Evolutionary conservation across 2,888 invertebrate genomes (phyloP).

Genomic region (Pristionchus arcanus): DNA sequence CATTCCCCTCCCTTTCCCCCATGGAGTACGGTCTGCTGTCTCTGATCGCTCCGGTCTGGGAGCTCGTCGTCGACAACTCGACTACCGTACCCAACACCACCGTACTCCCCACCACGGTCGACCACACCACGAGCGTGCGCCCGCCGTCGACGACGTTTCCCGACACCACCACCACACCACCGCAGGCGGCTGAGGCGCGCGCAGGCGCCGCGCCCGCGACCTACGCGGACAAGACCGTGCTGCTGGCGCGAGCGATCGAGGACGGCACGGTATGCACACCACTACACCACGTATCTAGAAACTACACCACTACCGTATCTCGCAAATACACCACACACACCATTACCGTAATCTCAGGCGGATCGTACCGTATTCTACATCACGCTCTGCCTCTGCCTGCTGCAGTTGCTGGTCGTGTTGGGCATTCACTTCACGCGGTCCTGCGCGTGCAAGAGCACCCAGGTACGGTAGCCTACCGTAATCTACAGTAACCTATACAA

Average conservation of each 20-base stretch:
- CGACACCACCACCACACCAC: background rate
- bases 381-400: background rate
- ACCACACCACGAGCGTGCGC: background rate
- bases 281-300: background rate
- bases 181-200: background rate
- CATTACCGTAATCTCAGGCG: too few relatives aligned
- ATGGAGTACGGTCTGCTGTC: background rate
- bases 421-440: background rate
- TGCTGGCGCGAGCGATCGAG: conserved; percentile 32
- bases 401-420: background rate
- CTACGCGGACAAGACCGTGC: background rate
- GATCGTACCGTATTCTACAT: conserved; percentile 37
- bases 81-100: conserved; percentile 5
- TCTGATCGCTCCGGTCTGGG: background rate
- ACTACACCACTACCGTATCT: background rate
- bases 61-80: background rate
- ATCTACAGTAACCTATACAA: background rate
- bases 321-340: too few relatives aligned
- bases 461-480: background rate
- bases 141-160: background rate
- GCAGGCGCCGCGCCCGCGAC: background rate
- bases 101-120: background rate
- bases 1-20: background rate
- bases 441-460: conserved; percentile 29
- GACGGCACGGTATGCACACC: background rate